Evolutionary conservation across 2,113 vertebrate species (phyloP).

Genomic region (Connochaetes taurinus): DNA sequence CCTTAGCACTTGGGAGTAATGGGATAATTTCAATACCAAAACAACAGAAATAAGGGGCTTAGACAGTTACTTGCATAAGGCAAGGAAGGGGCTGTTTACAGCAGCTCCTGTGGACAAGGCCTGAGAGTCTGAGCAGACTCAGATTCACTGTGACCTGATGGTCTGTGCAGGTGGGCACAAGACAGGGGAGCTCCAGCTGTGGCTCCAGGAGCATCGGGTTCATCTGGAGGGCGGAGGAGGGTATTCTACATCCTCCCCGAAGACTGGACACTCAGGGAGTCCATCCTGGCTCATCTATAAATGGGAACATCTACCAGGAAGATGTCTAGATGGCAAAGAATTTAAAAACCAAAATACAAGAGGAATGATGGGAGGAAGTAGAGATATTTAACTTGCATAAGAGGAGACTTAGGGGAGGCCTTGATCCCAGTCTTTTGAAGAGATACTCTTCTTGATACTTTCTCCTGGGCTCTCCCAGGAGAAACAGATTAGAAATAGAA

Average conservation of each 20-base stretch:
- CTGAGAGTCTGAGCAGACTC: background rate
- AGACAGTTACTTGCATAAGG: background rate
- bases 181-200: background rate
- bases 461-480: background rate
- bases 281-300: background rate
- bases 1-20: background rate
- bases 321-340: background rate
- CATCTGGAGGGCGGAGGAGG: background rate
- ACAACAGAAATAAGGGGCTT: background rate
- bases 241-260: background rate
- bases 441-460: background rate
- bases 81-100: background rate
- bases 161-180: background rate
- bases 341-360: background rate
- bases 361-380: background rate
- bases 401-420: background rate
- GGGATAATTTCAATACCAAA: background rate
- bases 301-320: background rate
- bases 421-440: background rate
- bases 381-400: background rate
- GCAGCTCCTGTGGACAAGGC: background rate
- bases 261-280: background rate
- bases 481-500: background rate
- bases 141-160: background rate
- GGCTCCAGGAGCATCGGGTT: background rate